Conservation (phyloP, 2,797 vertebrate genomes). For the Sebastes iracundus region DNA sequence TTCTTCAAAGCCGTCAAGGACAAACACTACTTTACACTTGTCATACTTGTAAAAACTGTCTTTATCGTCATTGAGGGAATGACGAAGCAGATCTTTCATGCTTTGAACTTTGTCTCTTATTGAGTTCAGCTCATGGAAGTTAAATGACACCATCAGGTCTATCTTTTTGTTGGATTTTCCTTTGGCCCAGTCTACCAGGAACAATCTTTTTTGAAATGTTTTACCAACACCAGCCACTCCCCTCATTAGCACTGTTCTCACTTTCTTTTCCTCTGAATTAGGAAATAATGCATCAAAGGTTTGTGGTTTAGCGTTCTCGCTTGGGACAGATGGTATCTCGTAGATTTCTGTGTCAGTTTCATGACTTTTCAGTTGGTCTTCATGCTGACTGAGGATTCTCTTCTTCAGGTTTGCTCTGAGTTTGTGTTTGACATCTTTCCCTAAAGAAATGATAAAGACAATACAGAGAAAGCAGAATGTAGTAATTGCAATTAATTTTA, state of each 20-base stretch:
- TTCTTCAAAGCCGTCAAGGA: conserved; percentile 71
- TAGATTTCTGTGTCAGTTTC: background rate
- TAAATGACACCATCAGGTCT: conserved; percentile 33
- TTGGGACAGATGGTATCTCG: background rate
- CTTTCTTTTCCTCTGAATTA: background rate
- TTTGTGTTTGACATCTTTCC: rapidly evolving
- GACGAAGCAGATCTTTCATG: conserved; percentile 34
- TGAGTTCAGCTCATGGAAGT: conserved; percentile 54
- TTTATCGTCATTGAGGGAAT: background rate
- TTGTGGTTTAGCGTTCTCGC: background rate
- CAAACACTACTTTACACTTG: conserved; percentile 40
- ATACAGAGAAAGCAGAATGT: background rate
- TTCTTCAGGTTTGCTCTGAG: background rate
- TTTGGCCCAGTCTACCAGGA: conserved; percentile 41
- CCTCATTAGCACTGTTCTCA: conserved; percentile 45
- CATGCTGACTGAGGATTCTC: background rate
- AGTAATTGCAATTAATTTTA: background rate
- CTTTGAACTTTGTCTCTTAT: background rate
- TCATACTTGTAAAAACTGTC: background rate
- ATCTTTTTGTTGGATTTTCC: rapidly evolving
- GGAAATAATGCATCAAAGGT: background rate
- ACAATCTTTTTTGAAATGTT: conserved; percentile 44
- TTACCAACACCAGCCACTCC: conserved; percentile 59
- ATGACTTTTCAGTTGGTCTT: rapidly evolving
- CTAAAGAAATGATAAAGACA: background rate